phyloP scores from a whole-genome alignment of 2,797 vertebrate species.

The Pogonophryne albipinna region DNA sequence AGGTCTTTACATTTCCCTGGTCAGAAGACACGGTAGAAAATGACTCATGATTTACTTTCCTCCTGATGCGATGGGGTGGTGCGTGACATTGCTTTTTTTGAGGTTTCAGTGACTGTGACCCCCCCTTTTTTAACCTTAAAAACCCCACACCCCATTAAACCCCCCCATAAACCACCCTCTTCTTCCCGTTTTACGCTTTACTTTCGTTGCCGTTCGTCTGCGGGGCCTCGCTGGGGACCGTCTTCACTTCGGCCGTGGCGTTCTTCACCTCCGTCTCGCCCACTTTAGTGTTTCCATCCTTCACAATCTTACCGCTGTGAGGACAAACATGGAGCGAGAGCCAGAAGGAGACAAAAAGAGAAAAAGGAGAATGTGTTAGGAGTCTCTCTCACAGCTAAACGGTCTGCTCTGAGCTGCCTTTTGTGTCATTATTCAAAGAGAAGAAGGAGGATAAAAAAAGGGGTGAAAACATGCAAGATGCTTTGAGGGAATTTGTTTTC shows the following conservation, averaged over 20 bases:
- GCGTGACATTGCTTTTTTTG: conserved; percentile 65
- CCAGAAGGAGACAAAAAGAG: conserved; percentile 10
- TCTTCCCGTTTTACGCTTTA: conserved; percentile 90
- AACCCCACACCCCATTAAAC: conserved; percentile 29
- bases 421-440: conserved; percentile 61
- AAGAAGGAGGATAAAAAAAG: not conserved
- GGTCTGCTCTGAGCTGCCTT: conserved; percentile 64
- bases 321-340: conserved; percentile 15
- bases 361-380: conserved; percentile 59
- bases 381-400: conserved; percentile 51
- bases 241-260: conserved; percentile 92
- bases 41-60: conserved; percentile 70
- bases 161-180: conserved; percentile 33
- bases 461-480: conserved; percentile 59
- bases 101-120: conserved; percentile 85
- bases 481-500: conserved; percentile 76
- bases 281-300: conserved; percentile 88
- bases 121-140: conserved; percentile 50
- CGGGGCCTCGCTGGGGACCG: conserved; percentile 94
- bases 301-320: conserved; percentile 86
- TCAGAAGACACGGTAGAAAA: conserved; percentile 90
- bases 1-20: conserved; percentile 82
- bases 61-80: conserved; percentile 53
- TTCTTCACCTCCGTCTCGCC: conserved; percentile 88
- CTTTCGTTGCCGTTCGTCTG: conserved; percentile 95